Conservation (phyloP, 2,888 invertebrate genomes). For the Drosophila anceps region DNA sequence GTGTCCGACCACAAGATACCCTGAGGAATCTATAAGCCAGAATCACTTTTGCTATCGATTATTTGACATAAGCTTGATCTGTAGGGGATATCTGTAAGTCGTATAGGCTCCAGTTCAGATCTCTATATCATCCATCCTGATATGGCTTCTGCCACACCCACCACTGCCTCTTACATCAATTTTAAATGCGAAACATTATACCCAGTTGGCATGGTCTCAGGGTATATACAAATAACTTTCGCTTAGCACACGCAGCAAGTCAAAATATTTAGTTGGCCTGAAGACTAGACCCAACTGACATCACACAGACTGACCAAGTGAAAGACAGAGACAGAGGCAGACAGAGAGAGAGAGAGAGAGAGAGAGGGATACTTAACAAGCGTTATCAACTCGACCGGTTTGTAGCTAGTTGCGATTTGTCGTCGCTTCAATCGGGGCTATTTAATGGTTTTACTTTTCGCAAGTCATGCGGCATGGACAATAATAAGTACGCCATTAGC, state of each 20-base stretch:
- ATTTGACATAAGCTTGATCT: not conserved
- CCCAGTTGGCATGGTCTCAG: not conserved
- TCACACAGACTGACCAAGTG: not conserved
- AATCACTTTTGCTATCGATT: not conserved
- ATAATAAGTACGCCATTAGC: constrained; percentile 34
- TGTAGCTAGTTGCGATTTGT: constrained; percentile 41
- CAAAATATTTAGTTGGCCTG: constrained; percentile 8
- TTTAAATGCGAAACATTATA: not conserved
- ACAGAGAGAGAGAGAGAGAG: not conserved
- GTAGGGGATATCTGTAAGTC: not conserved
- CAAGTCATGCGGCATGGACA: constrained; percentile 66
- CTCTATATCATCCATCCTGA: not conserved
- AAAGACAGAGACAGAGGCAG: not conserved
- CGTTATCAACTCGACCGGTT: constrained; percentile 28
- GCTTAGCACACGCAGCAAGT: constrained; percentile 36
- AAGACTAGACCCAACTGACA: constrained; percentile 1
- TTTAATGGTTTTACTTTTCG: constrained; percentile 21
- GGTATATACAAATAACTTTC: constrained; percentile 37
- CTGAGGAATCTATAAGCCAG: not conserved
- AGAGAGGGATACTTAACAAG: constrained; percentile 1
- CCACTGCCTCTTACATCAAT: not conserved
- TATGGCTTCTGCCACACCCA: not conserved
- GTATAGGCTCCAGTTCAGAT: not conserved
- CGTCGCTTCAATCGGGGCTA: constrained; percentile 33
- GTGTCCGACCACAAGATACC: not conserved